Evolutionary conservation across 2,888 invertebrate species (phyloP).

Genomic region (Atethmia centrago): DNA sequence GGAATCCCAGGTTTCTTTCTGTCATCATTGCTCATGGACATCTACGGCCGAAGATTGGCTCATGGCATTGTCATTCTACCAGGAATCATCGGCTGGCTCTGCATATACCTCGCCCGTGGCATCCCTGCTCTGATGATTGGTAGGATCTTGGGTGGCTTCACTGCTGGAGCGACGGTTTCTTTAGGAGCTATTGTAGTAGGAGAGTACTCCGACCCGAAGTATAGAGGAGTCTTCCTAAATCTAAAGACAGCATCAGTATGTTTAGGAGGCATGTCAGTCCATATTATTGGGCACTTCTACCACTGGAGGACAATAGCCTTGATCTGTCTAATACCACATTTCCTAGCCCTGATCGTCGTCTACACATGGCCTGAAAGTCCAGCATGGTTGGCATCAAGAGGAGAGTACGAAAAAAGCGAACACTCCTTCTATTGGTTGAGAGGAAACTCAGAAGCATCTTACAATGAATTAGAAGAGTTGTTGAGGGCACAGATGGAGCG

Average conservation of each 20-base stretch:
- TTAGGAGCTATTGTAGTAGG: conserved; percentile 79
- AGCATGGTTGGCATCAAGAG: conserved; percentile 88
- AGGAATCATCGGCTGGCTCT: conserved; percentile 73
- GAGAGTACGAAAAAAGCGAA: conserved; percentile 84
- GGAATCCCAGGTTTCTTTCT: conserved; percentile 72
- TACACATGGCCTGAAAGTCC: conserved; percentile 91
- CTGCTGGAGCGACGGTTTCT: conserved; percentile 70
- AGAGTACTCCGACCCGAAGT: conserved; percentile 78
- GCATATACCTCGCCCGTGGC: conserved; percentile 71
- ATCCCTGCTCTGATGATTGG: conserved; percentile 72
- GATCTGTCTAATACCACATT: conserved; percentile 68
- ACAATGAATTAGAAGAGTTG: conserved; percentile 72
- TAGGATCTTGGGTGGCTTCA: conserved; percentile 73
- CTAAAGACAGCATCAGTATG: conserved; percentile 76
- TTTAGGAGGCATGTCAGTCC: conserved; percentile 73
- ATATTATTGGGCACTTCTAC: conserved; percentile 70
- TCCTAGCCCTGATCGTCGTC: conserved; percentile 73
- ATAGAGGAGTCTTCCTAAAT: conserved; percentile 79
- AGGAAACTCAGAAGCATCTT: conserved; percentile 74
- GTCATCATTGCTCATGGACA: conserved; percentile 75
- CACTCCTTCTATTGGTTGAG: conserved; percentile 88
- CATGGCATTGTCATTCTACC: conserved; percentile 73
- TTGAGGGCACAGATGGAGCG: conserved; percentile 72
- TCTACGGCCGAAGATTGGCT: conserved; percentile 72
- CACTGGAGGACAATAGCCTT: conserved; percentile 76